Base-by-base conservation (phyloP, 1,140 invertebrate genomes). In the Papilio helenus region DNA sequence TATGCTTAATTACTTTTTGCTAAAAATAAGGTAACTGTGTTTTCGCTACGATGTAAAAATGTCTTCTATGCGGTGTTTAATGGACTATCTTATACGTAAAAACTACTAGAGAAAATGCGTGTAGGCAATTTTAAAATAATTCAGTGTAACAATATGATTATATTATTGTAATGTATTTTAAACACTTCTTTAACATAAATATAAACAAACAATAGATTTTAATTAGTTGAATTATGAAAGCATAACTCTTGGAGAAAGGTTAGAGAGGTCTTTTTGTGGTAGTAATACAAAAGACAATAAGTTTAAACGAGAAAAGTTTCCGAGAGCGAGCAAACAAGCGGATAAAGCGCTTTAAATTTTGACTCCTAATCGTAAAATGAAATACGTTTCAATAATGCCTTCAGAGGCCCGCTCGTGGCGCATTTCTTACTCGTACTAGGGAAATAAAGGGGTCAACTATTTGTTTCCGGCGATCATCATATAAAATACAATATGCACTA, bases 281-380 rank as follows among this genome's bases (percentile, higher is more conserved):
- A 16, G 9, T 10, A 46, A 46, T 44, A 74, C 20, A 74, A 74
- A 74, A 74, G 72, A 74, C 72, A 74, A 74, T 49, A 74, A 74
- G 72, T 74, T 74, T 74, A 74, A 74, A 74, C 72, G 72, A 74
- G 72, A 74, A 74, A 74, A 74, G 39, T 74, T 74, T 49, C 20
- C 42, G 44, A 46, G 72, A 73, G n/a, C 5, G 34, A 20, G 42
- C 72, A 44, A 74, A 74, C 72, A 74, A 74, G 72, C 44, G 72
- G 72, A 49, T 74, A 44, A 49, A 74, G 71, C 71, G 72, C 72
- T 74, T 74, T 74, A 74, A 46, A 49, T 26, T 74, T 46, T 74
- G 72, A 46, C 61, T 51, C 5, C 58, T 10, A 23, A 61, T 61
- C 58, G 58, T 61, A 20, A 61, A 61, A 16, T 61, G 58, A 61